Conservation (phyloP, 2,888 invertebrate genomes). For the Drosophila ezoana region DNA sequence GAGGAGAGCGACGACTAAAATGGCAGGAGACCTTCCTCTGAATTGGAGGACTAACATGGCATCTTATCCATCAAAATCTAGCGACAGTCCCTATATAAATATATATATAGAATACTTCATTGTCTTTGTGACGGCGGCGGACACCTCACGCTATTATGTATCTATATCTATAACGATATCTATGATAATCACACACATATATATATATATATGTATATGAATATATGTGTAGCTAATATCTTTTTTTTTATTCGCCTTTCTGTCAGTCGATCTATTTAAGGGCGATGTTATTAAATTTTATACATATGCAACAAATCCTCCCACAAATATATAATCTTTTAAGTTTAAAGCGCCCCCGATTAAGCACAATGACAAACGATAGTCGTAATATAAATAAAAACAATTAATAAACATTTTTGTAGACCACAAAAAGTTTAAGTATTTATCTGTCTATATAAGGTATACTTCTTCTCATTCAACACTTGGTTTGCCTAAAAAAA, state of each 20-base stretch:
- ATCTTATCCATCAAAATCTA: neutral
- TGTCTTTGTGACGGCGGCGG: neutral
- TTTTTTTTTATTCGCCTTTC: slow-evolving; percentile 11
- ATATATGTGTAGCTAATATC: slow-evolving; percentile 7
- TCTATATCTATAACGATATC: slow-evolving; percentile 20
- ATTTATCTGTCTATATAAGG: neutral
- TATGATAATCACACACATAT: neutral
- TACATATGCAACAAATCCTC: slow-evolving; percentile 7
- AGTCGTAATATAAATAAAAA: slow-evolving; percentile 13
- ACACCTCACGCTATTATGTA: slow-evolving; percentile 2
- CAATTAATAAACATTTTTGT: slow-evolving; percentile 23
- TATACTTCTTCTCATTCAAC: no score
- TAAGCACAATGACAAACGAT: slow-evolving; percentile 11
- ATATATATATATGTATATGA: neutral
- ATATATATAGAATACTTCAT: neutral
- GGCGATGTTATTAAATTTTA: slow-evolving; percentile 23
- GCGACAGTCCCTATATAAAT: neutral
- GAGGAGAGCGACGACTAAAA: slow-evolving; percentile 81
- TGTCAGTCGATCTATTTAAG: neutral
- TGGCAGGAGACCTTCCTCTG: neutral
- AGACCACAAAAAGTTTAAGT: slow-evolving; percentile 10
- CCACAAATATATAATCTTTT: slow-evolving; percentile 1
- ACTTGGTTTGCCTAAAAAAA: no score
- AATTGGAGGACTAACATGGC: slow-evolving; percentile 5
- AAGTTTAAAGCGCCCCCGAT: slow-evolving; percentile 8